Conservation (phyloP, 2,888 invertebrate genomes). For the Ceramica pisi region DNA sequence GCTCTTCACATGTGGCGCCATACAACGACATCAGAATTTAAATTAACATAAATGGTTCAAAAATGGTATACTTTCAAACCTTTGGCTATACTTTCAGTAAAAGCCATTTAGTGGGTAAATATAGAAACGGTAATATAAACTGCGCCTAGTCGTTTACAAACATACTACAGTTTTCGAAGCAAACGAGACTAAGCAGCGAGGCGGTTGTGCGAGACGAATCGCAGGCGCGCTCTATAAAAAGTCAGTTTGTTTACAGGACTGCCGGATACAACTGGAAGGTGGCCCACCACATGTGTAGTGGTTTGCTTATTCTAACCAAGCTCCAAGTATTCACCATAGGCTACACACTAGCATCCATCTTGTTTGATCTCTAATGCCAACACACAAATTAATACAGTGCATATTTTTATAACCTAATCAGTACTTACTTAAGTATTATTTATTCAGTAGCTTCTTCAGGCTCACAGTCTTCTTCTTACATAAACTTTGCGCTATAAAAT, state of each 20-base stretch:
- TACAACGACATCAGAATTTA: constrained; percentile 35
- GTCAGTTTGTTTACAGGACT: constrained; percentile 84
- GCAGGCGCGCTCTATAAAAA: constrained; percentile 88
- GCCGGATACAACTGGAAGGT: constrained; percentile 83
- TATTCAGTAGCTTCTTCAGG: constrained; percentile 18
- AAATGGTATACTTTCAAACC: constrained; percentile 20
- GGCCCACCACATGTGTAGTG: constrained; percentile 83
- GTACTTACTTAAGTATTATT: constrained; percentile 13
- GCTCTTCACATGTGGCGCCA: constrained; percentile 19
- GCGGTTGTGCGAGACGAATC: constrained; percentile 79
- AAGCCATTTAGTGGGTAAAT: constrained; percentile 46
- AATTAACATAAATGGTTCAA: constrained; percentile 18
- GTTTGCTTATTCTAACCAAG: constrained; percentile 75
- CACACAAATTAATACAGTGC: constrained; percentile 2
- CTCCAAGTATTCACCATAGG: constrained; percentile 62
- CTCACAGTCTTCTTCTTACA: constrained; percentile 36
- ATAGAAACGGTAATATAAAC: constrained; percentile 60
- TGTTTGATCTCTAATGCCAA: constrained; percentile 29
- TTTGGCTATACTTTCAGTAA: constrained; percentile 34
- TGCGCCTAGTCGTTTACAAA: constrained; percentile 70
- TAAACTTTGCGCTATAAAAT: constrained; percentile 47
- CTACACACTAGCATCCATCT: constrained; percentile 27
- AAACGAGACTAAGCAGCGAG: constrained; percentile 73
- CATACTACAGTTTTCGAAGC: constrained; percentile 69
- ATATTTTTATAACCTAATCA: constrained; percentile 17